A percentile compares a stretch with the other conserved stretches of the same genome.
phyloP scores from a whole-genome alignment of 2,888 invertebrate species.

The Trissolcus japonicus region DNA sequence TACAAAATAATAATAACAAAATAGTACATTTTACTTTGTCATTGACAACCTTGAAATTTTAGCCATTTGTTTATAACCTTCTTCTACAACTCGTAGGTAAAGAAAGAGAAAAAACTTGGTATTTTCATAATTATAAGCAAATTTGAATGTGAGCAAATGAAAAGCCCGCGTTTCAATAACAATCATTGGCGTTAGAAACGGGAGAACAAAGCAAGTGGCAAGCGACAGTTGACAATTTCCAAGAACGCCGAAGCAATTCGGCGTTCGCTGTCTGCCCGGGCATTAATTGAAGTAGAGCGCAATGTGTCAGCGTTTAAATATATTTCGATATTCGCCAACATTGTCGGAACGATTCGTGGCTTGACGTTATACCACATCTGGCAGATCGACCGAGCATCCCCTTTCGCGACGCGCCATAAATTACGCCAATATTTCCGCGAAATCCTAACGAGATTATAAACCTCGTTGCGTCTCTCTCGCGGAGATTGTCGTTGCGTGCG shows the following conservation, averaged over 20 bases:
- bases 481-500: neutral
- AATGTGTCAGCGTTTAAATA: conserved; percentile 55
- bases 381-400: conserved; percentile 52
- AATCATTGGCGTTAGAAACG: conserved; percentile 14
- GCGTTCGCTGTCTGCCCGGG: conserved; percentile 43
- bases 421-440: conserved; percentile 76
- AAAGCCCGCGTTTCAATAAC: conserved; percentile 13
- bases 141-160: no score
- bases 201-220: conserved; percentile 19
- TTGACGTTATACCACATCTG: conserved; percentile 48
- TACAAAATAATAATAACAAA: no score
- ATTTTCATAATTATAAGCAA: no score
- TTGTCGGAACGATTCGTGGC: conserved; percentile 45
- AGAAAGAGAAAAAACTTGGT: no score
- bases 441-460: conserved; percentile 76
- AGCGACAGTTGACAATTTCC: conserved; percentile 29
- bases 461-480: conserved; percentile 64
- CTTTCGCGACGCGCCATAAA: conserved; percentile 73
- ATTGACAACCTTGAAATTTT: no score
- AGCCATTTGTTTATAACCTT: no score
- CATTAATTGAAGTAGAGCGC: conserved; percentile 54
- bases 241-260: conserved; percentile 26
- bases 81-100: no score
- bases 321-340: conserved; percentile 52
- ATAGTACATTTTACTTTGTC: no score